Evolutionary conservation across 2,113 vertebrate species (phyloP).

Genomic region (Physeter macrocephalus): DNA sequence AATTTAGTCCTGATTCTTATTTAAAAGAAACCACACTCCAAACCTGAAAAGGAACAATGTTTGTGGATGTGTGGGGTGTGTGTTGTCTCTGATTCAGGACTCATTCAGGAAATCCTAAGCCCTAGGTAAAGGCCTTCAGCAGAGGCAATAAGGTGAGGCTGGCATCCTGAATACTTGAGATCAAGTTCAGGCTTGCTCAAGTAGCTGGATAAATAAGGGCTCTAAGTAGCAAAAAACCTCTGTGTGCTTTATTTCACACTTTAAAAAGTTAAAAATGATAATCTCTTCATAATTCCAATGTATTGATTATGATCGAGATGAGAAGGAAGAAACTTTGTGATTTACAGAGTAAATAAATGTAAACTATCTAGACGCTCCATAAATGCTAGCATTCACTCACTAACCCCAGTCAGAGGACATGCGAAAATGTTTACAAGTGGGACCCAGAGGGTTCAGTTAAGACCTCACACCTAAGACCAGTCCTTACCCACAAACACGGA

Average conservation of each 20-base stretch:
- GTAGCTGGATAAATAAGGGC: background rate
- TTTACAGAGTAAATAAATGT: background rate
- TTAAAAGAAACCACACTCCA: background rate
- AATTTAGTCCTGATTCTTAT: background rate
- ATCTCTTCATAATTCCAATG: background rate
- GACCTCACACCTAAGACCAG: background rate
- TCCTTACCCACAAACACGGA: background rate
- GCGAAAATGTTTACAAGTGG: background rate
- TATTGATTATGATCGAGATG: background rate
- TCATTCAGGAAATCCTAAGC: background rate
- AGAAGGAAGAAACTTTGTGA: background rate
- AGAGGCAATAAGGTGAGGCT: background rate
- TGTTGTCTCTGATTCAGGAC: background rate
- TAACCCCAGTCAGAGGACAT: background rate
- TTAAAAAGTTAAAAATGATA: background rate
- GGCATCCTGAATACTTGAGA: background rate
- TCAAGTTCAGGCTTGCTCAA: background rate
- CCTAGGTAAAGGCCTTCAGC: background rate
- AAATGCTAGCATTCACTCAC: background rate
- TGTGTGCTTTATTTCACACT: background rate
- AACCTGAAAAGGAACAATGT: background rate
- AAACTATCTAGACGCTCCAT: background rate
- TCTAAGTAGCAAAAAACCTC: background rate
- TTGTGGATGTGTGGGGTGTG: background rate
- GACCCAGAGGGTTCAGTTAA: background rate